Base-by-base conservation (phyloP, 2,797 vertebrate species). In the Thalassophryne amazonica region DNA sequence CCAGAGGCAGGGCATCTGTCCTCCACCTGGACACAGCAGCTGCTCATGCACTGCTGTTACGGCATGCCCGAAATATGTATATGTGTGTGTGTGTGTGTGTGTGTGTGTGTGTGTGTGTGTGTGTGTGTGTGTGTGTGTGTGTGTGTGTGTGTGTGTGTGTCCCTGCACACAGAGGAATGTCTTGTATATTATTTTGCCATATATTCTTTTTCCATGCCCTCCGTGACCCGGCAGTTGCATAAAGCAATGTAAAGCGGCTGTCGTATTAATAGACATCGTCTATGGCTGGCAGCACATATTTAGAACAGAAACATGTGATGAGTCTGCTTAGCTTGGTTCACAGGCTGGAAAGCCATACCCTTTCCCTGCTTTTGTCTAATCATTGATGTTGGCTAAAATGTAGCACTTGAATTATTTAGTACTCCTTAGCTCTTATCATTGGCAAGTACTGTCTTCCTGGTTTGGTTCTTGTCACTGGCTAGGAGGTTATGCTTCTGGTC, bases 21-120 rank as follows among this genome's bases (percentile, higher is more conserved):
- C 48, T 53, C 70, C 74, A 77, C 80, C 70, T 84, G 81, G 78
- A 52, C 3, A 3, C 31, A 73, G 51, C 76, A 80, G 80, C 76
- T 84, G 80, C 69, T 80, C 33, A 21, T 19, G 16, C 39, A 18
- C 42, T 57, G 56, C 62, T 65, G 64, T 49, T 49, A 20, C 65
- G 73, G 67, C 61, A 73, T 65, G 54, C 28, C 30, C 37, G 16
- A 5, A 32, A 50, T 60, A 35, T 41, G 28, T 48, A 36, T 29
- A 16, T 39, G 28, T 40, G 23, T 43, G 21, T 27, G 22, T 41
- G 32, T 36, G 11, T n/a, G 36, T 20, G 24, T 14, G 22, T 22
- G 20, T 30, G n/a, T 19, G 11, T 12, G 16, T 11, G 4, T 5
- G 7, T 33, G 19, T 25, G 28, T 46, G 19, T 23, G 28, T 12